These are phyloP conservation scores for Triplophysa rosa DNA, from an alignment of 2,113 vertebrate species.

Conservation along the genomic window DNA sequence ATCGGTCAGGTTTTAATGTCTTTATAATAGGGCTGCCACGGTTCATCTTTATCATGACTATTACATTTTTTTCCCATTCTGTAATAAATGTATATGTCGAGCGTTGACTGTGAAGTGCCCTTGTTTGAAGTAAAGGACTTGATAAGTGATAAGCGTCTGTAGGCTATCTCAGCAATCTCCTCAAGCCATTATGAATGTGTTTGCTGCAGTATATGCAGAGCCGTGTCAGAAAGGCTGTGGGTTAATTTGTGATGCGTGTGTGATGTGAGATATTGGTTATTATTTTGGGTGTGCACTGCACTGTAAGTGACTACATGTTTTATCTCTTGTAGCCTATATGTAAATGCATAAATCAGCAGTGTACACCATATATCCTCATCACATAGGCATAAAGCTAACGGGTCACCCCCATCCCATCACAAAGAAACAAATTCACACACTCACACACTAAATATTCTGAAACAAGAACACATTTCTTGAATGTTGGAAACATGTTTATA, in stretches of 20 bases:
- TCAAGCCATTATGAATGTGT: slow-evolving; percentile 4
- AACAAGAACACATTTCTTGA: too few relatives aligned
- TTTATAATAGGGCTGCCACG: slow-evolving; percentile 17
- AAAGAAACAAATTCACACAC: background rate
- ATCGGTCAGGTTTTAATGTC: slow-evolving; percentile 11
- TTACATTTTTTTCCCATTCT: background rate
- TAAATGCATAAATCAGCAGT: background rate
- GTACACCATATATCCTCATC: background rate
- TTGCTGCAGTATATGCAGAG: background rate
- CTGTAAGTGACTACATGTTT: slow-evolving; percentile 23
- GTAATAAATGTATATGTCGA: background rate
- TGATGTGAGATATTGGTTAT: background rate
- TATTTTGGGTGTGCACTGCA: slow-evolving; percentile 11
- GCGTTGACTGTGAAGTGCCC: background rate
- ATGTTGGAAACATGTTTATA: too few relatives aligned
- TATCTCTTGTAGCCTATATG: slow-evolving; percentile 17
- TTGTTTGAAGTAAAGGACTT: background rate
- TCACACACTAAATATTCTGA: background rate
- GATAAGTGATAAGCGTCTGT: background rate
- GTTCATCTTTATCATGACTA: background rate
- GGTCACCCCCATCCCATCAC: background rate
- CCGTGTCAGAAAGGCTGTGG: background rate
- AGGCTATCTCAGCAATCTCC: background rate
- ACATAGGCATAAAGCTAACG: background rate
- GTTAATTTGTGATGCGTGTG: slow-evolving; percentile 19